Evolutionary conservation across 2,888 invertebrate species (phyloP), one percentile per base, ranked within the genome.

Genomic region (Micoletzkya japonica): DNA sequence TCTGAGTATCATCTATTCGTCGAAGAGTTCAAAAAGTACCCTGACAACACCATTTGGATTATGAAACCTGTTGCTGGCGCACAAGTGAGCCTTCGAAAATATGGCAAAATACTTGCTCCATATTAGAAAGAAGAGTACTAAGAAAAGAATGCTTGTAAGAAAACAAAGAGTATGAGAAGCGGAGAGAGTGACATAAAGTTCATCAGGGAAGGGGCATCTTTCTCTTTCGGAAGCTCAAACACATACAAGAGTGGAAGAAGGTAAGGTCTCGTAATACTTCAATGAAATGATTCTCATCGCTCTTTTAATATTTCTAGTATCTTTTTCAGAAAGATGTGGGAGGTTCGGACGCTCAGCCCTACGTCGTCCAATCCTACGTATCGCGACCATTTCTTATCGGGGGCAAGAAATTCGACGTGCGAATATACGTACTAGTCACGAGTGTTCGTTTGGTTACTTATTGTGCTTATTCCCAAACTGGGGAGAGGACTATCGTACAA

Each of bases 1-100:
- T 87, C 87, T 52, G 90, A 90, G 74, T 90, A 90, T 77, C 88
- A 89, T 76, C 87, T 89, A 82, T 89, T 90, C 82, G 88, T 90
- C 60, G 89, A 90, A 78, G 90, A 90, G 79, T 90, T 89, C 79
- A 87, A 89, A 76, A 88, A 87, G 71, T 87, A 87, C 71, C 88
- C 88, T 1, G 66, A 75, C 1, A 89, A 89, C 14, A 87, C 87
- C 3, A 89, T 89, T n/a, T 90, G 90, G 90, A 90, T 90, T 68
- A 90, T 90, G 86, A 90, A 90, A 79, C 90, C 90, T 0, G 89
- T 89, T 0, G 88, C 88, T 2, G 89, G 89, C 39, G 89, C 90
- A 14, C 90, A 90, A 84, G 90, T 90, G 26, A 87, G 87, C 72
- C n/a, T n/a, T n/a, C n/a, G n/a, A n/a, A n/a, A n/a, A n/a, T n/a